Evolutionary conservation across 2,888 invertebrate genomes (phyloP), one percentile per base, ranked within the genome.

Genomic region (Oscheius onirici): DNA sequence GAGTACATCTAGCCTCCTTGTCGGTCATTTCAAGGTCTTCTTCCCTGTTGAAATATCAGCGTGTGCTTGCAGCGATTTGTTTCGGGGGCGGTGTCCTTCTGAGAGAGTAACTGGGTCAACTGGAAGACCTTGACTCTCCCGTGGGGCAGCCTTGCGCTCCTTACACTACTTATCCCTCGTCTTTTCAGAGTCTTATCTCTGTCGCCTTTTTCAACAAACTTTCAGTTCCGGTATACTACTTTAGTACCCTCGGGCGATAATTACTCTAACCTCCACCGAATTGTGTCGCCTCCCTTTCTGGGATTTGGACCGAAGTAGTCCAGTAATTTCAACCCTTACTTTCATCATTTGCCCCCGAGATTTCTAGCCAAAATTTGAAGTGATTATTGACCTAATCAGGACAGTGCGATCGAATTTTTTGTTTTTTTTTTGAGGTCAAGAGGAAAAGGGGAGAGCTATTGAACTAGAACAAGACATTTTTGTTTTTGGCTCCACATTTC

Each of bases 61-160:
- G 43, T 58, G 58, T 46, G 26, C 63, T 24, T 28, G 24, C 28
- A 46, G 49, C 63, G 63, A 63, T 63, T 63, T 63, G 63, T 63
- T 63, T 63, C 63, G 26, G 61, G 46, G 46, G 63, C 24, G 15
- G 46, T 63, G 63, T 63, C 63, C 63, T 63, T 63, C 49, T 26
- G 60, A 22, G 41, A 60, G 24, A 49, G 63, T 63, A 63, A 63
- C 63, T 63, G 63, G 63, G 63, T 63, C 63, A 63, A 22, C 17
- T 26, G 61, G 61, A 46, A 63, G 63, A 63, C 63, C 63, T 63
- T 63, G 63, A 63, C 63, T 63, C 63, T n/a, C n/a, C n/a, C n/a
- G n/a, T 3, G 34, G 34, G 34, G 63, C 63, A 44, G 63, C 63
- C 46, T 49, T 28, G 46, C 63, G 63, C 49, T 63, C 58, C 63